Evolutionary conservation across 2,797 vertebrate species (phyloP), one percentile per base, ranked within the genome.

Genomic region (Hoplostethus mediterraneus): DNA sequence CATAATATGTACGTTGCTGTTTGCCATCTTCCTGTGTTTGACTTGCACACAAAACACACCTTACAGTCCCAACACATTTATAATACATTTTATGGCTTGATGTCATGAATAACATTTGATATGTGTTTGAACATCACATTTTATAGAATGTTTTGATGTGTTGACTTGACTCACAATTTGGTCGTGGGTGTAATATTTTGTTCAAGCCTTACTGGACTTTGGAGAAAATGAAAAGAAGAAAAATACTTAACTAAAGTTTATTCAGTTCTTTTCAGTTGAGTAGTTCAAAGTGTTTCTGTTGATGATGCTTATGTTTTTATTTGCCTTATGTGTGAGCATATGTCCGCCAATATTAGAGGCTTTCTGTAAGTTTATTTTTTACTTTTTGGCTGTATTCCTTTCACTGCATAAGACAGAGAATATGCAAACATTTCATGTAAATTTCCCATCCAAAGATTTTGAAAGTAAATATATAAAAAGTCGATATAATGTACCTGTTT

Each of bases 401-500:
- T 90, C 82, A 82, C 86, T 83, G 78, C 75, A 65, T 88, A 88
- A 83, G 92, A 93, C 93, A 94, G 94, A 90, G 84, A 96, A 96
- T 97, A 98, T 98, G 96, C 97, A 98, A 97, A 95, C 93, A 94
- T 91, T 93, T 95, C 92, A 84, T 93, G 92, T 93, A 93, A 89
- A 93, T 91, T 95, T 93, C 90, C 93, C 93, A 87, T 89, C 82
- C 95, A 95, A 94, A 94, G 93, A 94, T 95, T 95, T 94, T 92
- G 91, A 93, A 90, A 94, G 92, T 91, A 87, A 88, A 91, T 92
- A 91, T 92, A 94, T 93, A 87, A 83, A 90, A 93, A 90, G 88
- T 95, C 81, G 91, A 90, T 92, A 95, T 94, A 94, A 91, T 92
- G 85, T 95, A 93, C 90, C 92, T 88, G 25, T 92, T 79, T 95